A percentile compares a stretch with the other conserved stretches of the same genome.
These are phyloP conservation scores for Enhydra lutris DNA, from an alignment of 2,113 vertebrate genomes.

Conservation along the genomic window DNA sequence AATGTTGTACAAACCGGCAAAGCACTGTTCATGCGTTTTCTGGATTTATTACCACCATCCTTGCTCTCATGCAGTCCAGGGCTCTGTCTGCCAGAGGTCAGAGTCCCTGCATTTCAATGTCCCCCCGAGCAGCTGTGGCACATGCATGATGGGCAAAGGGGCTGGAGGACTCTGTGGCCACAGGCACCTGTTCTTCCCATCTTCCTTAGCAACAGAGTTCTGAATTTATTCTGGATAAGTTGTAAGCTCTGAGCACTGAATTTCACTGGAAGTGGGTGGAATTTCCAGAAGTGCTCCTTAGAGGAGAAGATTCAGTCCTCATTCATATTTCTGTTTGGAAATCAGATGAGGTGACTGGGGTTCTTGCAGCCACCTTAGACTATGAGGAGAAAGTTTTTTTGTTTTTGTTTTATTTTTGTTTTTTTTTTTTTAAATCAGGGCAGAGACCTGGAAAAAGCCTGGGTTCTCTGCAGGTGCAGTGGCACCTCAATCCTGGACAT, in stretches of 20 bases:
- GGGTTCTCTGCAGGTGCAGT: fast-evolving
- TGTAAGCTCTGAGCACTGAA: neutral
- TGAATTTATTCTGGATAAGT: neutral
- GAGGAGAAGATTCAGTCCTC: neutral
- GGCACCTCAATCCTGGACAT: neutral
- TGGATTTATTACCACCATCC: neutral
- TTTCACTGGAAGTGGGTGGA: neutral
- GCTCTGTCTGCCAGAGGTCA: neutral
- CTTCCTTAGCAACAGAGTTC: neutral
- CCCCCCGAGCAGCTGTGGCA: fast-evolving
- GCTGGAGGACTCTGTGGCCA: fast-evolving
- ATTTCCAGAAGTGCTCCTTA: neutral
- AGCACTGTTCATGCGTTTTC: fast-evolving
- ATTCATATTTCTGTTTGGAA: neutral
- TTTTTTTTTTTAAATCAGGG: neutral
- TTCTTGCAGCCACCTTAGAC: neutral
- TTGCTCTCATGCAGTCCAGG: too few relatives aligned
- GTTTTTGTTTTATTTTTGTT: neutral
- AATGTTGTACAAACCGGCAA: too few relatives aligned
- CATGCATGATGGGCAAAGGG: fast-evolving
- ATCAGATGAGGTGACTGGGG: neutral
- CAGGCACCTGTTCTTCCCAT: neutral
- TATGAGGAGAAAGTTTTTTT: neutral
- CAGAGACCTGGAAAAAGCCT: neutral
- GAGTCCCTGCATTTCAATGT: fast-evolving